A percentile compares a stretch with the other conserved stretches of the same genome.
Evolutionary conservation across 2,113 vertebrate genomes (phyloP).

Genomic region (Osmerus eperlanus): DNA sequence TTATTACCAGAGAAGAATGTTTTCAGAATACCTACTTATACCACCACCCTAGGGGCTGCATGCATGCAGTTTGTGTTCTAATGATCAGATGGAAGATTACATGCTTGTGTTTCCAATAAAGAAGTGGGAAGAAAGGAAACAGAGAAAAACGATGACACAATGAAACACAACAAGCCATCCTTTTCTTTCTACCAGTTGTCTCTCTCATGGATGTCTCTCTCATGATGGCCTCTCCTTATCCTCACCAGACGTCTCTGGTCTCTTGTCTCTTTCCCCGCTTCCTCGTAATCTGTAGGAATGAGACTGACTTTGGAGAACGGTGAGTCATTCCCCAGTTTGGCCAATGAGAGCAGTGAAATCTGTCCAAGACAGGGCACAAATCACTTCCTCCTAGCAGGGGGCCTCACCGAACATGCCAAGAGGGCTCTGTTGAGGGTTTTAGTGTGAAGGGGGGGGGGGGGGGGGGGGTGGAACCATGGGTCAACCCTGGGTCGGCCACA

Average conservation of each 20-base stretch:
- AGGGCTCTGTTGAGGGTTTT: slow-evolving; percentile 36
- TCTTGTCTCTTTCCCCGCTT: neutral
- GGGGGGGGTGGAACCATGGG: slow-evolving; percentile 16
- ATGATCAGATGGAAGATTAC: slow-evolving; percentile 54
- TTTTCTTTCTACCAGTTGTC: neutral
- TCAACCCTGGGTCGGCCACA: slow-evolving; percentile 45
- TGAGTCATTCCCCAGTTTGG: slow-evolving; percentile 9
- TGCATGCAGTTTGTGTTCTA: slow-evolving; percentile 36
- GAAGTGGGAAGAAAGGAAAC: neutral
- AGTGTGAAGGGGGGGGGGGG: neutral
- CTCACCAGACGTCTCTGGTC: neutral
- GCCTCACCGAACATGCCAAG: slow-evolving; percentile 27
- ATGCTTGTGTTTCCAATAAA: slow-evolving; percentile 61
- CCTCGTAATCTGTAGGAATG: slow-evolving; percentile 14
- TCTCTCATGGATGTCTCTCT: neutral
- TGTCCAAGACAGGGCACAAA: slow-evolving; percentile 37
- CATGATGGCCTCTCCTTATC: too few relatives aligned
- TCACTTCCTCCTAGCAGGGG: slow-evolving; percentile 23
- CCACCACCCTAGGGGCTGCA: slow-evolving; percentile 29
- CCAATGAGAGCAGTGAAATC: slow-evolving; percentile 39
- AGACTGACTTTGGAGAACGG: neutral
- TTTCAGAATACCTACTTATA: slow-evolving; percentile 56
- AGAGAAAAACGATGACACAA: neutral
- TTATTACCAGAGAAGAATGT: slow-evolving; percentile 66
- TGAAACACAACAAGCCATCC: slow-evolving; percentile 21